phyloP scores from a whole-genome alignment of 2,888 invertebrate genomes.

The Heliothis peltigera region DNA sequence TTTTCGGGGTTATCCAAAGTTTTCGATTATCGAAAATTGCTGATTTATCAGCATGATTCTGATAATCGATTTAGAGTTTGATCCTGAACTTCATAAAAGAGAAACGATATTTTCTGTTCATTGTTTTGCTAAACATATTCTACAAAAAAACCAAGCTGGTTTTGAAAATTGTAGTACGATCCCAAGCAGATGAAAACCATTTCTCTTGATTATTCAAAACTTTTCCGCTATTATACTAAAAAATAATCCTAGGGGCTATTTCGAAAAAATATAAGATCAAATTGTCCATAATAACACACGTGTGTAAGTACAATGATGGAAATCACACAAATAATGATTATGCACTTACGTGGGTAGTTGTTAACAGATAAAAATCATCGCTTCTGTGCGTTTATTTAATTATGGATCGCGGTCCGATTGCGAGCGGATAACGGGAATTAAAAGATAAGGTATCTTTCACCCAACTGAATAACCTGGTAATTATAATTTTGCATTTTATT shows the following conservation, averaged over 20 bases:
- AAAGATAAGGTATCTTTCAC: not conserved
- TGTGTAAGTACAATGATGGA: constrained; percentile 50
- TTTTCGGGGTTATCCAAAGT: too few relatives aligned
- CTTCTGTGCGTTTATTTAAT: constrained; percentile 69
- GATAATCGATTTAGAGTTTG: too few relatives aligned
- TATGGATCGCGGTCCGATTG: constrained; percentile 50
- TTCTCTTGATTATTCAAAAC: not conserved
- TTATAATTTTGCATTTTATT: constrained; percentile 2
- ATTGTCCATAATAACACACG: constrained; percentile 42
- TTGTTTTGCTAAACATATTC: too few relatives aligned
- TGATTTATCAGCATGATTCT: too few relatives aligned
- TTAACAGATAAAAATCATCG: constrained; percentile 65
- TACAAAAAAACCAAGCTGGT: too few relatives aligned
- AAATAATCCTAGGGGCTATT: not conserved
- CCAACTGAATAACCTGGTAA: not conserved
- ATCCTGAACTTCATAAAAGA: too few relatives aligned
- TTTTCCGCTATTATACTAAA: not conserved
- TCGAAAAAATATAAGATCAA: constrained; percentile 22
- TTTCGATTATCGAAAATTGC: too few relatives aligned
- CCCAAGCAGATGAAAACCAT: too few relatives aligned
- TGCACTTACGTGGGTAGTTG: constrained; percentile 65
- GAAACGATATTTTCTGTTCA: too few relatives aligned
- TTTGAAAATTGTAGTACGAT: not conserved
- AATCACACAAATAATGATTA: constrained; percentile 64
- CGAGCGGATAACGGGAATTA: constrained; percentile 32